Evolutionary conservation across 2,888 invertebrate genomes (phyloP).

Genomic region (Platerodrilus igneus): DNA sequence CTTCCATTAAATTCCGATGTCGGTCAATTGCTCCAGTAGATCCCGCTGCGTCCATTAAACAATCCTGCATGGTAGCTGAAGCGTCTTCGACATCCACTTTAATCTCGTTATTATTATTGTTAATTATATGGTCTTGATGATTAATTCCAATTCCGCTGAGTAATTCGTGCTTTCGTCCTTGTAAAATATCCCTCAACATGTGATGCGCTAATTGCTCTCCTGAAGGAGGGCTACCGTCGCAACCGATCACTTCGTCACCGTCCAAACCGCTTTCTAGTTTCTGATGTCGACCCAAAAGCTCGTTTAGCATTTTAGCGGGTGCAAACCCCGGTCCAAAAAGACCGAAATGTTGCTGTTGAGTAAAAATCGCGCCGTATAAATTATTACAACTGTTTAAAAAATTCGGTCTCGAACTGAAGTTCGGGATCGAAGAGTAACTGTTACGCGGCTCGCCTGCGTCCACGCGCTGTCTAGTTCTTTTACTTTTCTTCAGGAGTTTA

Average conservation of each 20-base stretch:
- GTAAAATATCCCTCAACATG: constrained; percentile 85
- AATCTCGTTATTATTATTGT: constrained; percentile 53
- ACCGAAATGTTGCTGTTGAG: constrained; percentile 74
- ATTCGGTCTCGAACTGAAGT: constrained; percentile 72
- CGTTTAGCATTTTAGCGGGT: constrained; percentile 88
- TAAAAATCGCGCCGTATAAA: constrained; percentile 82
- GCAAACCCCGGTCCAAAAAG: constrained; percentile 81
- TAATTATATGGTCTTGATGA: constrained; percentile 47
- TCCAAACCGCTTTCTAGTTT: constrained; percentile 49
- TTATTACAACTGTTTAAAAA: constrained; percentile 59
- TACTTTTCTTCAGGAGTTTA: constrained; percentile 88
- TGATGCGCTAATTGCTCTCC: constrained; percentile 65
- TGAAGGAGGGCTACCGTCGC: constrained; percentile 56
- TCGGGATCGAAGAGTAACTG: constrained; percentile 79
- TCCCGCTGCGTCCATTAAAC: constrained; percentile 62
- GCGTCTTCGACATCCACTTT: constrained; percentile 36
- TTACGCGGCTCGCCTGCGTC: constrained; percentile 94
- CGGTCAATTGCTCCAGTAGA: constrained; percentile 52
- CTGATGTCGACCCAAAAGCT: constrained; percentile 77
- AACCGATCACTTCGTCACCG: constrained; percentile 47
- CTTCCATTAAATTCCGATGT: constrained; percentile 55
- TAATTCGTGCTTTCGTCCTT: constrained; percentile 80
- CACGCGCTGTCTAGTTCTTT: constrained; percentile 92
- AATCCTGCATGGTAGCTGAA: constrained; percentile 51
- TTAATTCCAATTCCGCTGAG: too few relatives aligned